phyloP scores from a whole-genome alignment of 2,888 invertebrate genomes.

The Meiosimyza decipiens region DNA sequence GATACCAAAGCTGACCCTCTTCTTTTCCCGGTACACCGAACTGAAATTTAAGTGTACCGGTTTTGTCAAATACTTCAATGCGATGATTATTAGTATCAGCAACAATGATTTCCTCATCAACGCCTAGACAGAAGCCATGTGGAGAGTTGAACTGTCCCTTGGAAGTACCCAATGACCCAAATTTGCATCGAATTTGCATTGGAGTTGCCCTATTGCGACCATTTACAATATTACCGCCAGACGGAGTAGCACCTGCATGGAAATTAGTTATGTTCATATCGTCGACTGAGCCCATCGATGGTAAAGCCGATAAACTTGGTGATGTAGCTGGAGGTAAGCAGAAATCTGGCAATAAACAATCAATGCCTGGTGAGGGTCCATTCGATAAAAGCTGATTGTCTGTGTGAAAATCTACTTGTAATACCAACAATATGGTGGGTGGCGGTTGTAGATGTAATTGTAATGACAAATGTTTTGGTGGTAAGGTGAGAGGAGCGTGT shows the following conservation, averaged over 20 bases:
- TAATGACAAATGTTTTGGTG: conserved; percentile 13
- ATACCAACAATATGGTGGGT: conserved; percentile 48
- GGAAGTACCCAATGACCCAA: conserved; percentile 91
- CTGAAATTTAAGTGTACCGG: conserved; percentile 91
- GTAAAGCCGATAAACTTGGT: conserved; percentile 68
- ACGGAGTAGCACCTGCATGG: conserved; percentile 66
- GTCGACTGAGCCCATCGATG: conserved; percentile 65
- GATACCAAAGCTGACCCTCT: conserved; percentile 97
- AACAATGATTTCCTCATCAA: conserved; percentile 95
- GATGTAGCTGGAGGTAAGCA: conserved; percentile 73
- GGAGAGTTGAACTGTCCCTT: conserved; percentile 97
- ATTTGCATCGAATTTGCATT: conserved; percentile 91
- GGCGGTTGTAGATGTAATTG: conserved; percentile 14
- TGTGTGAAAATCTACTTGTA: conserved; percentile 64
- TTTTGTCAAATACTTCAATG: conserved; percentile 94
- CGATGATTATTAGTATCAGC: conserved; percentile 98
- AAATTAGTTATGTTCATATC: conserved; percentile 67
- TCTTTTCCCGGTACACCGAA: conserved; percentile 96
- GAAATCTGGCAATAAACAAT: conserved; percentile 72
- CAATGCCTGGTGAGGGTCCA: conserved; percentile 72
- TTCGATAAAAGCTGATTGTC: conserved; percentile 70
- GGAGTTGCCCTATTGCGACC: conserved; percentile 81
- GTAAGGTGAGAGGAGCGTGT: conserved; percentile 18
- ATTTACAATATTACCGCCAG: conserved; percentile 66
- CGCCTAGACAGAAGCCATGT: conserved; percentile 95